Conservation (phyloP, 2,797 vertebrate species). For the Ceyx erithaca region DNA sequence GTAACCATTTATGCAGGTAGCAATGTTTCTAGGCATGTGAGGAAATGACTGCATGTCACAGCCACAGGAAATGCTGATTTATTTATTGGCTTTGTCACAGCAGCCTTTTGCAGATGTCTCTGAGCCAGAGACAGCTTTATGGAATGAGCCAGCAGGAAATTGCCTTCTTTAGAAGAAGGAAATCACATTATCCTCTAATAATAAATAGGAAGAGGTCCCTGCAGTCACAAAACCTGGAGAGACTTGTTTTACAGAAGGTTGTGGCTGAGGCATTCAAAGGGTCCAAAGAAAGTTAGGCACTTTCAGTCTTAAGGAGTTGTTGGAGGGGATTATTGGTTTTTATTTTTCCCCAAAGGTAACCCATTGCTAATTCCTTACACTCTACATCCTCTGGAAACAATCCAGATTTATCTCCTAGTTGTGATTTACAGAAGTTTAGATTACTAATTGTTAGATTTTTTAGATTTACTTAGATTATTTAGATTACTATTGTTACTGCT, state of each 20-base stretch:
- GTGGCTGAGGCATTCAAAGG: neutral
- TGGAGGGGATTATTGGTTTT: neutral
- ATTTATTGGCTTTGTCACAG: conserved; percentile 18
- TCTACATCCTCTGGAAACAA: neutral
- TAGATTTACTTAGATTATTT: no score
- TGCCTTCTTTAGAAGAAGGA: neutral
- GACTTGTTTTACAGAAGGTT: neutral
- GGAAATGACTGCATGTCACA: conserved; percentile 14
- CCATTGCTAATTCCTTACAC: neutral
- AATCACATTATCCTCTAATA: neutral
- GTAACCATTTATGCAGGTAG: neutral
- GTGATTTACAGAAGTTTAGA: neutral
- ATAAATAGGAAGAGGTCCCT: conserved; percentile 22
- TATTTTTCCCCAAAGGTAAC: neutral
- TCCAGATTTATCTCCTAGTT: neutral
- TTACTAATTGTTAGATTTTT: no score
- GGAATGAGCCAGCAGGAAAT: conserved; percentile 37
- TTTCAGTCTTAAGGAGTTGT: neutral
- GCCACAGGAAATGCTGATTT: conserved; percentile 57
- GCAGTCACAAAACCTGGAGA: neutral
- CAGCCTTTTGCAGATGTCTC: neutral
- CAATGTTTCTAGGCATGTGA: conserved; percentile 35
- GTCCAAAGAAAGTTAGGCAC: neutral
- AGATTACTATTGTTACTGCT: neutral
- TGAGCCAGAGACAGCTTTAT: conserved; percentile 20